phyloP scores from a whole-genome alignment of 2,888 invertebrate species.

The Dolomedes plantarius region DNA sequence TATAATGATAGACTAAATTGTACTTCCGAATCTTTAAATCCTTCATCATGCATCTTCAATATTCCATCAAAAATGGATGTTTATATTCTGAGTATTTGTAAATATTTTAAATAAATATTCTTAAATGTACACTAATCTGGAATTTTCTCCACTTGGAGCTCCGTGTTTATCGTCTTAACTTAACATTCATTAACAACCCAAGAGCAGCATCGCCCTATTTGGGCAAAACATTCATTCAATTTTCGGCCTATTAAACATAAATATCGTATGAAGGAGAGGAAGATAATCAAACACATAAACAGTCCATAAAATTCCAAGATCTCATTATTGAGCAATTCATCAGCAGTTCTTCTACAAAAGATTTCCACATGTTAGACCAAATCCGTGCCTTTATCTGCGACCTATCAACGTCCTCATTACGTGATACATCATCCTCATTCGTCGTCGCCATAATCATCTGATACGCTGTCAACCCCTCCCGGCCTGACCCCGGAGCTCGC shows the following conservation, averaged over 20 bases:
- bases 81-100: no score
- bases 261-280: neutral
- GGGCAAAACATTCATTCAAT: no score
- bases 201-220: no score
- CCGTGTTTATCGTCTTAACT: no score
- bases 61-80: no score
- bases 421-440: slow-evolving; percentile 25
- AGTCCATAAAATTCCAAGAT: neutral
- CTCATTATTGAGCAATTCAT: slow-evolving; percentile 12
- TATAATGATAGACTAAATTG: no score
- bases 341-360: neutral
- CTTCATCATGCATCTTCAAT: no score
- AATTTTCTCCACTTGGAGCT: no score
- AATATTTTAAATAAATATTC: no score
- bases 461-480: neutral
- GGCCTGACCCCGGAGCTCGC: neutral
- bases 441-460: slow-evolving; percentile 13
- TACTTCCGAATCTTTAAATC: no score
- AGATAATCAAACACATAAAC: neutral
- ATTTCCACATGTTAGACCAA: neutral
- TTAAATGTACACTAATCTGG: no score
- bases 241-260: neutral
- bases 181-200: no score
- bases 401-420: slow-evolving; percentile 24
- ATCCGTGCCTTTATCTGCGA: neutral